Conservation (phyloP, 2,888 invertebrate genomes). For the Eupelmus urozonus region DNA sequence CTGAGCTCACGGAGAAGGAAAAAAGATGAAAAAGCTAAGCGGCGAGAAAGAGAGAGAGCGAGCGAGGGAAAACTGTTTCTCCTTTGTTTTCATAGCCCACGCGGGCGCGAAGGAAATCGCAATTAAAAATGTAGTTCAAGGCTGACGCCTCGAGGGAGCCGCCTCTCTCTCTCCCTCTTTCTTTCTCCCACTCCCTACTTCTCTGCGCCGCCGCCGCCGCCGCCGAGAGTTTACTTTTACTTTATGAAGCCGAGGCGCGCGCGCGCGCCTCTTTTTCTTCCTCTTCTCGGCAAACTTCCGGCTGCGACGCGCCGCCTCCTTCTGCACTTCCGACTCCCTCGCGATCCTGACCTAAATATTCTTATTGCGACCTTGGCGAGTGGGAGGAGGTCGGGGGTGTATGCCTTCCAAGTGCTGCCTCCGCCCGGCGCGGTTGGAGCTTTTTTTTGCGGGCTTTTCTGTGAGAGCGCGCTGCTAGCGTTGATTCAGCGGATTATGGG, state of each 20-base stretch:
- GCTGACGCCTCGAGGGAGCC: conserved; percentile 67
- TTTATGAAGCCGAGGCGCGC: conserved; percentile 55
- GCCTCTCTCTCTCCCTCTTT: conserved; percentile 54
- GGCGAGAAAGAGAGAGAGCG: conserved; percentile 51
- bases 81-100: conserved; percentile 75
- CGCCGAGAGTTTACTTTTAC: conserved; percentile 59
- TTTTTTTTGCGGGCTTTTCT: conserved; percentile 17
- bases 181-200: conserved; percentile 62
- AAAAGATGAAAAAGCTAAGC: conserved; percentile 31
- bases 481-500: conserved; percentile 56
- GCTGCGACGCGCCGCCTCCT: conserved; percentile 51
- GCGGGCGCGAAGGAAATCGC: conserved; percentile 67
- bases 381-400: neutral
- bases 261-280: conserved; percentile 55
- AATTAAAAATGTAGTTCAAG: conserved; percentile 78
- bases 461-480: neutral
- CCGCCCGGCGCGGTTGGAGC: neutral
- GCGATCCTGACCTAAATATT: conserved; percentile 62
- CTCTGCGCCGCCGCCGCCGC: conserved; percentile 23
- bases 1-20: conserved; percentile 32
- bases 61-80: conserved; percentile 72
- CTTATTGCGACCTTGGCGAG: conserved; percentile 60
- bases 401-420: no score
- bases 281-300: conserved; percentile 57
- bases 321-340: conserved; percentile 57